phyloP scores from a whole-genome alignment of 2,797 vertebrate species.

The Crocidura indochinensis region DNA sequence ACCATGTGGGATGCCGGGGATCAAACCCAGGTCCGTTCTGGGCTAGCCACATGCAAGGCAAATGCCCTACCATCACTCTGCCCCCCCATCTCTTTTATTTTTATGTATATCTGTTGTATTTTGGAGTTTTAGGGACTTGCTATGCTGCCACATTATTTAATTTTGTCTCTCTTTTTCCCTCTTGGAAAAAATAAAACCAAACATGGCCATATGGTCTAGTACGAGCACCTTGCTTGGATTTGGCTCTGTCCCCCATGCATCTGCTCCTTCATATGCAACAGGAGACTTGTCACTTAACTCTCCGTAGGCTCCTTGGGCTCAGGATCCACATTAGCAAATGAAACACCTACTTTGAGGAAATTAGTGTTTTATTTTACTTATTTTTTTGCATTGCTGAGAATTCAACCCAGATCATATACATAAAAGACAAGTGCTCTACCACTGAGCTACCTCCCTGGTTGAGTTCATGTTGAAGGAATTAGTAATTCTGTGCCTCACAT shows the following conservation, averaged over 20 bases:
- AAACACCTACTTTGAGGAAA: slow-evolving; percentile 29
- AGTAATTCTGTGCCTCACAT: not conserved
- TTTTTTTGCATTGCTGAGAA: too few species aligned
- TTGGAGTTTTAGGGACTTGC: slow-evolving; percentile 11
- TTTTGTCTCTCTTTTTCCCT: not conserved
- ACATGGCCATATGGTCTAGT: not conserved
- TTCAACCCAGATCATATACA: too few species aligned
- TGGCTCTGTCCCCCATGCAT: not conserved
- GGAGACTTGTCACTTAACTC: not conserved
- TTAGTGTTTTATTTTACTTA: not conserved
- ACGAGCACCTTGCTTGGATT: not conserved
- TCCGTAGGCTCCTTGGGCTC: not conserved
- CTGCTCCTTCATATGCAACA: not conserved
- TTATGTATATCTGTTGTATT: not conserved
- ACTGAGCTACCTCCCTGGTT: too few species aligned
- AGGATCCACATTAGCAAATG: not conserved
- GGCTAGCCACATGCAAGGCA: too few species aligned
- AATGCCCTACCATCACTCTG: too few species aligned
- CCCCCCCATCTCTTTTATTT: not conserved
- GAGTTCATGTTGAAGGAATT: not conserved
- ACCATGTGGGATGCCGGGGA: too few species aligned
- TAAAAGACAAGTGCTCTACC: too few species aligned
- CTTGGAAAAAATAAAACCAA: not conserved
- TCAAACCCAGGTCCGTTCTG: too few species aligned
- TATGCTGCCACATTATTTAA: not conserved